These are phyloP conservation scores for Brienomyrus brachyistius DNA, from an alignment of 2,113 vertebrate species.

Conservation along the genomic window DNA sequence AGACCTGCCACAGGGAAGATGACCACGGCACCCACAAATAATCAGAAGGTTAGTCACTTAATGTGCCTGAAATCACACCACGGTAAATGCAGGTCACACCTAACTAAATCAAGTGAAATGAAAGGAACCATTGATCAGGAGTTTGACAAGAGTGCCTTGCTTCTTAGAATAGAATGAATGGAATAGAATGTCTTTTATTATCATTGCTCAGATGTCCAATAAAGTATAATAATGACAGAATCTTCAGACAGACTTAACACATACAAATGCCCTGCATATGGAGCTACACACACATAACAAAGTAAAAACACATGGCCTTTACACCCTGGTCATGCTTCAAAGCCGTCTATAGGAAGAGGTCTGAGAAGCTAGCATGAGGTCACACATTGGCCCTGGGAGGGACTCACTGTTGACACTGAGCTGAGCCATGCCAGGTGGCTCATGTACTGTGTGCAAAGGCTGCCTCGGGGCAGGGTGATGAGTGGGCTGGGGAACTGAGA, in stretches of 20 bases:
- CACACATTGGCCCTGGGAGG: background rate
- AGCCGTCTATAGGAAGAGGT: background rate
- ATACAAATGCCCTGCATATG: background rate
- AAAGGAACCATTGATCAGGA: background rate
- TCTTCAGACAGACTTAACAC: background rate
- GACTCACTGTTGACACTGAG: background rate
- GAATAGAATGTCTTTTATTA: background rate
- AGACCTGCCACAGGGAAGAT: background rate
- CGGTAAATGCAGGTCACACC: background rate
- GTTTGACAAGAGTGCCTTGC: background rate
- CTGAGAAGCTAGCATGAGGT: background rate
- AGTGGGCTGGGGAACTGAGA: background rate
- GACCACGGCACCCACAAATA: background rate
- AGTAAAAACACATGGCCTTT: background rate
- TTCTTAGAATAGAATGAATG: background rate
- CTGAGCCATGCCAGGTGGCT: background rate
- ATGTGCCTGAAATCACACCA: background rate
- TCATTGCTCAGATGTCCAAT: background rate
- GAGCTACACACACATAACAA: background rate
- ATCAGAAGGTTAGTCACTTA: background rate
- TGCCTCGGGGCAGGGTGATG: background rate
- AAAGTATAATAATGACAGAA: background rate
- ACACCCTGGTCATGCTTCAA: background rate
- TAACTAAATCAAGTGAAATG: background rate
- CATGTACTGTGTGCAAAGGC: background rate